phyloP scores from a whole-genome alignment of 1,140 invertebrate species.

The Calliopsis andreniformis region DNA sequence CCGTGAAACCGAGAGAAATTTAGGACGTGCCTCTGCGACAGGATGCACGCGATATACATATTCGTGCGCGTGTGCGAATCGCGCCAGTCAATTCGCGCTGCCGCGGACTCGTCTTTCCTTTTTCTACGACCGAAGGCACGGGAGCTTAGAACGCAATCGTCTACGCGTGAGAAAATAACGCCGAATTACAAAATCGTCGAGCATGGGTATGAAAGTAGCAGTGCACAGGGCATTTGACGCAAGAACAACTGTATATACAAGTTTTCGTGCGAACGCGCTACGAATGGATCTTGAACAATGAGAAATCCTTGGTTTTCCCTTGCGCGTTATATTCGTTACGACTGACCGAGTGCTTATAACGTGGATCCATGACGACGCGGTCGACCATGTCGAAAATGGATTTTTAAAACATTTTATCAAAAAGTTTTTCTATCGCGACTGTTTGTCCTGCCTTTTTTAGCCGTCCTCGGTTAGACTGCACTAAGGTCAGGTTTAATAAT shows the following conservation, averaged over 20 bases:
- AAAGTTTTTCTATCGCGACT: no score
- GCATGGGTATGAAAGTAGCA: neutral
- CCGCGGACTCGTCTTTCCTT: conserved; percentile 9
- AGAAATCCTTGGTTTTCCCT: conserved; percentile 9
- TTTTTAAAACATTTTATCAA: no score
- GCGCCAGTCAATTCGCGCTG: neutral
- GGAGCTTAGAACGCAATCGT: conserved; percentile 15
- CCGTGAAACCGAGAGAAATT: conserved; percentile 46
- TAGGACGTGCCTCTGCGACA: conserved; percentile 35
- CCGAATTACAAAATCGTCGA: conserved; percentile 50
- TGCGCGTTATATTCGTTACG: neutral
- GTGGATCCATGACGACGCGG: no score
- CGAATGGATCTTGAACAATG: conserved; percentile 14
- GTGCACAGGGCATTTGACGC: neutral
- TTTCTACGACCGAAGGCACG: conserved; percentile 12
- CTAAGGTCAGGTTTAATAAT: no score
- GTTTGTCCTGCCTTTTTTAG: no score
- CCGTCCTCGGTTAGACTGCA: no score
- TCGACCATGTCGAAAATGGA: no score
- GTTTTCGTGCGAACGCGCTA: conserved; percentile 15
- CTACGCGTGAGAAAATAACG: conserved; percentile 48
- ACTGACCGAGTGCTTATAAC: neutral
- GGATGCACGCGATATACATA: conserved; percentile 40
- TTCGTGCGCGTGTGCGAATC: neutral
- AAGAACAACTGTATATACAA: conserved; percentile 22